These are phyloP conservation scores for Eidolon dupreanum DNA, from an alignment of 2,797 vertebrate genomes.

Conservation along the genomic window DNA sequence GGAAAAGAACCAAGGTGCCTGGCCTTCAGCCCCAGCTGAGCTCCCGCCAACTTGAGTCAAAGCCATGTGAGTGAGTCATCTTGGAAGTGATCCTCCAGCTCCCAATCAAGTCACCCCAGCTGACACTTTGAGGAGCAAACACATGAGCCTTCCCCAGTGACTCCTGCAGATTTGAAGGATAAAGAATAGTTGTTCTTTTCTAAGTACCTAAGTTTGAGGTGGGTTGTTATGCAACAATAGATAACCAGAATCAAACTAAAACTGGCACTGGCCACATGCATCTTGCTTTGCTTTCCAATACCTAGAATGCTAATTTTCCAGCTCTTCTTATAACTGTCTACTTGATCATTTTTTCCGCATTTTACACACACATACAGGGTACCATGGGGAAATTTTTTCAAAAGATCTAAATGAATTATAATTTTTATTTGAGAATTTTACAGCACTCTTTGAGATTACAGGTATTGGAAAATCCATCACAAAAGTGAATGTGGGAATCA, in stretches of 20 bases:
- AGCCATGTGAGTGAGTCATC: slow-evolving; percentile 43
- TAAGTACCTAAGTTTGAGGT: background rate
- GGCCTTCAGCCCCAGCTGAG: background rate
- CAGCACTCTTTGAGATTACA: background rate
- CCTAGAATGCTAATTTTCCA: background rate
- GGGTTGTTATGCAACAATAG: background rate
- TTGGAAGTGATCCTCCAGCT: background rate
- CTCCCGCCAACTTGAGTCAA: background rate
- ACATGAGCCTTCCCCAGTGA: background rate
- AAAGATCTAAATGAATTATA: background rate
- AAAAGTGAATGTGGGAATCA: background rate
- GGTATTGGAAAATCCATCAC: background rate
- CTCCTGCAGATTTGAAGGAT: background rate
- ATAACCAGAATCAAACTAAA: background rate
- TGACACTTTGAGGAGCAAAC: background rate
- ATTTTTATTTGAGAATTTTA: slow-evolving; percentile 8
- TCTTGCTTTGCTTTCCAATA: background rate
- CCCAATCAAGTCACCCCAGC: background rate
- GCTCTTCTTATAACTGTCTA: background rate
- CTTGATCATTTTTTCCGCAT: background rate
- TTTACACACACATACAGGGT: background rate
- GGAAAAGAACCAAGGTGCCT: slow-evolving; percentile 1
- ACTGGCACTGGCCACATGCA: background rate
- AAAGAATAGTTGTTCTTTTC: background rate
- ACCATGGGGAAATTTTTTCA: background rate